A percentile compares a stretch with the other conserved stretches of the same genome.
These are phyloP conservation scores for Dynastes tityus DNA, from an alignment of 2,888 invertebrate genomes.

Conservation along the genomic window DNA sequence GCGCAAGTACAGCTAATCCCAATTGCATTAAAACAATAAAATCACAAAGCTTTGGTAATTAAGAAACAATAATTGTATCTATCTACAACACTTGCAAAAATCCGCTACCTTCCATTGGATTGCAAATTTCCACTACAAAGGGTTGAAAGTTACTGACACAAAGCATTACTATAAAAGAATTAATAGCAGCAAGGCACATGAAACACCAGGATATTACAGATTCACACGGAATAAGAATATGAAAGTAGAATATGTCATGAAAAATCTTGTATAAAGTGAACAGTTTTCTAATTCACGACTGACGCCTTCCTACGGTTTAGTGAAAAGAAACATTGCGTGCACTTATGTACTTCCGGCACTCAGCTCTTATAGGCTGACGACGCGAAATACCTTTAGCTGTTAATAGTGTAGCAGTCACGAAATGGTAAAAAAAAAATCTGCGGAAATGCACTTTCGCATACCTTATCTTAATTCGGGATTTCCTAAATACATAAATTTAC, in stretches of 20 bases:
- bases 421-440: not conserved
- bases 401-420: not conserved
- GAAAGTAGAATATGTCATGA: not conserved
- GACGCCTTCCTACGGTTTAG: not conserved
- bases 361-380: not conserved
- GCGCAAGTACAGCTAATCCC: too few species aligned
- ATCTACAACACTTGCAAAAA: too few species aligned
- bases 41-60: too few species aligned
- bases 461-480: not conserved
- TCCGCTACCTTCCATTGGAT: too few species aligned
- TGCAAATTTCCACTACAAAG: too few species aligned
- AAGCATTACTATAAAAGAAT: not conserved
- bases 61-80: too few species aligned
- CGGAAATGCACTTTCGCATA: constrained; percentile 4
- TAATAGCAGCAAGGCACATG: not conserved
- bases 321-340: constrained; percentile 1
- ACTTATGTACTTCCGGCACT: constrained; percentile 14
- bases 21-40: too few species aligned
- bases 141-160: too few species aligned
- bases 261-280: not conserved
- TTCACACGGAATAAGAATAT: too few species aligned
- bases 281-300: not conserved
- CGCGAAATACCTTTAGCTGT: not conserved
- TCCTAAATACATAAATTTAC: not conserved
- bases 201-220: too few species aligned